Conservation (phyloP, 2,113 vertebrate species). For the Microcebus griseorufus region DNA sequence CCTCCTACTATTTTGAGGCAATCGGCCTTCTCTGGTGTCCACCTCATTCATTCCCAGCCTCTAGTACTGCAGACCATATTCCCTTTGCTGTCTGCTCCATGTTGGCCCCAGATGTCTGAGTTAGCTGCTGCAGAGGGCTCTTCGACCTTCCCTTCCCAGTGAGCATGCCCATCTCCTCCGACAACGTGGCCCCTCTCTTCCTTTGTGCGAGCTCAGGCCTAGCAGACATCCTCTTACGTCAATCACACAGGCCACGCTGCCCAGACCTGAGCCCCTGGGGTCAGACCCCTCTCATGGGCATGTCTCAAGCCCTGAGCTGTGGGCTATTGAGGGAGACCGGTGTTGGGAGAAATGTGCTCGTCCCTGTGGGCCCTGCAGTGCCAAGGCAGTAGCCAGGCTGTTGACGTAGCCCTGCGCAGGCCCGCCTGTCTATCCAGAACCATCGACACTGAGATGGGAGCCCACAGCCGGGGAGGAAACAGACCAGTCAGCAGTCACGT, state of each 20-base stretch:
- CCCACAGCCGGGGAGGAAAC: not conserved
- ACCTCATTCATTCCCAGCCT: not conserved
- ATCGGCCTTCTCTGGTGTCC: not conserved
- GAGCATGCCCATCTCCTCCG: not conserved
- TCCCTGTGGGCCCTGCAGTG: not conserved
- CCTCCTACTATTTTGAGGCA: not conserved
- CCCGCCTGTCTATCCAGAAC: not conserved
- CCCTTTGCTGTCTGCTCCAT: not conserved
- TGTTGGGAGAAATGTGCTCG: not conserved
- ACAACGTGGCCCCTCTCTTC: too few relatives aligned
- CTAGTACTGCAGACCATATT: not conserved
- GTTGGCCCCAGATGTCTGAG: not conserved
- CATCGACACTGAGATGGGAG: not conserved
- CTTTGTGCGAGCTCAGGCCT: not conserved
- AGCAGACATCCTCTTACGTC: not conserved
- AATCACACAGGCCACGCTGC: not conserved
- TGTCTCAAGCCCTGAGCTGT: not conserved
- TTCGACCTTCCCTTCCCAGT: not conserved
- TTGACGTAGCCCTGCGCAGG: not conserved
- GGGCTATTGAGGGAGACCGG: not conserved
- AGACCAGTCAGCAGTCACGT: not conserved
- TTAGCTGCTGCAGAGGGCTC: not conserved
- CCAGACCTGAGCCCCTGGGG: fast-evolving
- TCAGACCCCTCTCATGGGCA: not conserved
- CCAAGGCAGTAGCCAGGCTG: not conserved